Evolutionary conservation across 2,888 invertebrate species (phyloP).

Genomic region (Halocaridina rubra): DNA sequence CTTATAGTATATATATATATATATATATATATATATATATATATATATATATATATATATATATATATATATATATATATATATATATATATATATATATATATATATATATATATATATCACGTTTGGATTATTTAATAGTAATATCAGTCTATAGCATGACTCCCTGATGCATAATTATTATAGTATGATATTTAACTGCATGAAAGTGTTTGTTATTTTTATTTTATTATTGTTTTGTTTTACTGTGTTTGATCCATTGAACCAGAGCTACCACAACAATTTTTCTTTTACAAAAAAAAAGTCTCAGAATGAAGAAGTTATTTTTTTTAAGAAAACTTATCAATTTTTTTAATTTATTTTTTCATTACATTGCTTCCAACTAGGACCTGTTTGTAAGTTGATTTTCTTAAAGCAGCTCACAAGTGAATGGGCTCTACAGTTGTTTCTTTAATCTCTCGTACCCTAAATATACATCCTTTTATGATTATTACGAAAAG

Average conservation of each 20-base stretch:
- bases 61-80: conserved; percentile 9
- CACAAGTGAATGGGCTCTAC: too few relatives aligned
- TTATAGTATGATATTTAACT: background rate
- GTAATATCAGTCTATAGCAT: too few relatives aligned
- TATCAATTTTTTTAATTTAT: background rate
- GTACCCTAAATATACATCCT: too few relatives aligned
- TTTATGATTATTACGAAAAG: too few relatives aligned
- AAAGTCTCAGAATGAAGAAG: background rate
- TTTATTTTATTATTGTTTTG: conserved; percentile 6
- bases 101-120: conserved; percentile 1
- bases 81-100: conserved; percentile 6
- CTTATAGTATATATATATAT: background rate
- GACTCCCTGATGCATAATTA: background rate
- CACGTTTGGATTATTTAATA: too few relatives aligned
- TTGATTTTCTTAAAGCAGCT: background rate
- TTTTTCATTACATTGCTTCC: conserved; percentile 14
- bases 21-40: background rate
- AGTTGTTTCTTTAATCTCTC: too few relatives aligned
- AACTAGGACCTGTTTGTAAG: conserved; percentile 47
- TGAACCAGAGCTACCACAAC: conserved; percentile 31
- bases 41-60: background rate
- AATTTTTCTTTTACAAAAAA: background rate
- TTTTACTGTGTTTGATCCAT: too few relatives aligned
- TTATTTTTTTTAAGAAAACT: background rate
- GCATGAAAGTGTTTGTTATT: conserved; percentile 12